These are phyloP conservation scores for Syrista parreyssii DNA, from an alignment of 2,888 invertebrate species.

Conservation along the genomic window DNA sequence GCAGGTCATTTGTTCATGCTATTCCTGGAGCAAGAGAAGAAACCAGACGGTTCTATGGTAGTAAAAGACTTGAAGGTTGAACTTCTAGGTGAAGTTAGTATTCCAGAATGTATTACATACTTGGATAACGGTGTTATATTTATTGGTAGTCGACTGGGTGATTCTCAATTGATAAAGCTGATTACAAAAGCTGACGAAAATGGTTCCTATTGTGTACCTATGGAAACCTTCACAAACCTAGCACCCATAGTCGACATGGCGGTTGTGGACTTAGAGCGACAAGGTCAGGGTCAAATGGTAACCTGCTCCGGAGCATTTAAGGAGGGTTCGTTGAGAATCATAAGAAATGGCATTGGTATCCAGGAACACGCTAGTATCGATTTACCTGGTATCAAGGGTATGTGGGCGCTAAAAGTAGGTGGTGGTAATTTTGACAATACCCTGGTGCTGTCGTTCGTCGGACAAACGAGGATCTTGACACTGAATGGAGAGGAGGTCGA, in stretches of 20 bases:
- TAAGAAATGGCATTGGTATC: slow-evolving; percentile 98
- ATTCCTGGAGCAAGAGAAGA: slow-evolving; percentile 86
- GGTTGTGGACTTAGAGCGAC: slow-evolving; percentile 94
- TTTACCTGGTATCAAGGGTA: slow-evolving; percentile 95
- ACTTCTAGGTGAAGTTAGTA: slow-evolving; percentile 88
- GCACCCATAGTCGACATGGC: slow-evolving; percentile 99
- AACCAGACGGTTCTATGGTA: slow-evolving; percentile 78
- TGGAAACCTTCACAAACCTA: slow-evolving; percentile 97
- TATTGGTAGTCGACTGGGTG: slow-evolving; percentile 95
- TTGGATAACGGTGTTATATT: slow-evolving; percentile 98
- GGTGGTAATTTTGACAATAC: slow-evolving; percentile 82
- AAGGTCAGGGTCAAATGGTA: slow-evolving; percentile 97
- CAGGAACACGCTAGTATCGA: slow-evolving; percentile 98
- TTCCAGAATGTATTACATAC: slow-evolving; percentile 97
- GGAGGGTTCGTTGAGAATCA: slow-evolving; percentile 96
- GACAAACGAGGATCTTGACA: slow-evolving; percentile 91
- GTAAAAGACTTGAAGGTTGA: slow-evolving; percentile 96
- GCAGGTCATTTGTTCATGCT: slow-evolving; percentile 96
- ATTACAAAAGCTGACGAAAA: slow-evolving; percentile 86
- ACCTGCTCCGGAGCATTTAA: slow-evolving; percentile 98
- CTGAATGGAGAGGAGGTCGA: slow-evolving; percentile 97
- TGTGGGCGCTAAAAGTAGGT: slow-evolving; percentile 92
- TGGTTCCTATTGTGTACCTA: slow-evolving; percentile 90
- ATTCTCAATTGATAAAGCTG: slow-evolving; percentile 93
- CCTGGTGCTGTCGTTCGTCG: slow-evolving; percentile 94